Evolutionary conservation across 2,888 invertebrate species (phyloP), one percentile per base, ranked within the genome.

Genomic region (Heteropelma amictum): DNA sequence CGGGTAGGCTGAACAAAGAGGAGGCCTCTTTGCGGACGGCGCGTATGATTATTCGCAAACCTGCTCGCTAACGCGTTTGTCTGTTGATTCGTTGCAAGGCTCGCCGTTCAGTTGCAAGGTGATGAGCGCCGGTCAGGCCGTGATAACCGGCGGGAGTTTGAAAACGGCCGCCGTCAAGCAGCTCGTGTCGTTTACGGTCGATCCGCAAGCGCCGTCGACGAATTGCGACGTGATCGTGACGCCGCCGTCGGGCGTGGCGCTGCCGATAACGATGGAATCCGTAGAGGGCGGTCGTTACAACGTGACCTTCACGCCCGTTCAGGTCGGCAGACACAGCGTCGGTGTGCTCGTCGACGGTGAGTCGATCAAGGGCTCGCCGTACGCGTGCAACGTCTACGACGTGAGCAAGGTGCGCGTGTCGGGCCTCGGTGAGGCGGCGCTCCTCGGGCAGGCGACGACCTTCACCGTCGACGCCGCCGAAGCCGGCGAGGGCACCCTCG

Each of bases 31-130:
- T 17, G 5, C 17, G 21, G 5, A 10, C 6, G 7, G 5, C 2
- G n/a, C 10, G 7, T 3, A 60, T 30, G 30, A 30, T 23, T 17
- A 2, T 19, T 12, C 45, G 45, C 17, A 35, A 35, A 33, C 45
- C 8, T 21, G 17, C 3, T 8, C 45, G 38, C 19, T 17, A 42
- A n/a, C n/a, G 19, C 6, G 10, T 10, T 38, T 26, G 28, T 69
- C 38, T 42, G 10, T 19, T 10, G 28, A 12, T 77, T 45, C 30
- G 35, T 42, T 58, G 7, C 19, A 94, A 79, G 98, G 98, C 1
- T 98, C 97, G 8, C 98, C 98, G n/a, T 98, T 98, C 90, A 94
- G 94, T 30, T 98, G 98, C 85, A 93, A 94, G 86, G 95, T 98
- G 89, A 92, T 92, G 81, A 93, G 91, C 89, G 92, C 87, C 81